These are phyloP conservation scores for Anseranas semipalmata DNA, from an alignment of 2,113 vertebrate species.

Conservation along the genomic window DNA sequence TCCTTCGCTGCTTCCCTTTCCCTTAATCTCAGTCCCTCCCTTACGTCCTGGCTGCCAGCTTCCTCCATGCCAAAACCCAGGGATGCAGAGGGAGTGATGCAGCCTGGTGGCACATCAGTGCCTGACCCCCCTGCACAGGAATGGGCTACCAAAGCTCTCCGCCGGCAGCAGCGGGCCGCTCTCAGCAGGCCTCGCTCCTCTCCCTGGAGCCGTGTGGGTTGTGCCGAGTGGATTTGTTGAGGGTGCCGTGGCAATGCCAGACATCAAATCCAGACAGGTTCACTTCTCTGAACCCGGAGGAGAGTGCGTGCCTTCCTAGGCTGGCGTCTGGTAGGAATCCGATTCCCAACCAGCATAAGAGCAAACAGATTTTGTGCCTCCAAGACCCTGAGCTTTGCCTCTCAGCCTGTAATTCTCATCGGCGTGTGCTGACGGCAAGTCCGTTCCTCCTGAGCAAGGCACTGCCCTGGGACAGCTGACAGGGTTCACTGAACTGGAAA, in stretches of 20 bases:
- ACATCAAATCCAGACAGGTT: background rate
- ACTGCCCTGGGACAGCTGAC: slow-evolving; percentile 35
- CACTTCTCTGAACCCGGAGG: background rate
- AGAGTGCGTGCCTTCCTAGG: background rate
- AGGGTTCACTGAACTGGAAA: slow-evolving; percentile 61
- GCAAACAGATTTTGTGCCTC: background rate
- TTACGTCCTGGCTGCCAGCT: background rate
- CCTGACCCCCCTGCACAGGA: background rate
- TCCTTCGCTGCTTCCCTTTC: background rate
- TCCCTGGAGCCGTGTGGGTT: background rate
- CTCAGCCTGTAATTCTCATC: background rate
- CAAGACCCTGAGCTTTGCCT: background rate
- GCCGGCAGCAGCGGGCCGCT: rapidly evolving
- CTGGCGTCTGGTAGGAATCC: background rate
- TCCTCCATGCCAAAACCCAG: background rate
- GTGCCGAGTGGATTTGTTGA: background rate
- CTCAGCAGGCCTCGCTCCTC: background rate
- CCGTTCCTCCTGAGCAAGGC: background rate
- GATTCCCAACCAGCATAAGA: background rate
- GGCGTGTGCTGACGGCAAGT: background rate
- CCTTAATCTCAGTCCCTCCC: background rate
- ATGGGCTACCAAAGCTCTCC: background rate
- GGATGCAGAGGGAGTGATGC: background rate
- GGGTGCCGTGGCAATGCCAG: background rate
- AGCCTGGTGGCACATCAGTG: background rate